A percentile compares a stretch with the other conserved stretches of the same genome.
Conservation (phyloP, 92 coral and sea anemone genomes). For the Phymanthus crucifer region DNA sequence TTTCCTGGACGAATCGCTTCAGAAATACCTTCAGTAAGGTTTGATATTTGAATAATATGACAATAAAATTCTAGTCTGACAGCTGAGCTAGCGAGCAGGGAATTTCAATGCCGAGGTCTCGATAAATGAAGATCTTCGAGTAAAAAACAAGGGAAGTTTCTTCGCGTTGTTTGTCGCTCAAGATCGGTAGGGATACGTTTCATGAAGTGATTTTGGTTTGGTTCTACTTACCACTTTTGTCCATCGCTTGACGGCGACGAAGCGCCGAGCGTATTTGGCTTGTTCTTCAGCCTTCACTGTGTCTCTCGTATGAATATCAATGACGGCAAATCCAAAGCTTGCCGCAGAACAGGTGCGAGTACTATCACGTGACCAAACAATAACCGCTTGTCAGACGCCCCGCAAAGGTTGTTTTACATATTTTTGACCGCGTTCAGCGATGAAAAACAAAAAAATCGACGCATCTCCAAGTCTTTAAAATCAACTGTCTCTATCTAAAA, state of each 20-base stretch:
- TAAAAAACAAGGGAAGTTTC: neutral
- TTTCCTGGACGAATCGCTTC: neutral
- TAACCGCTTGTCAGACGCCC: conserved; percentile 46
- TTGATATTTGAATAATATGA: conserved; percentile 26
- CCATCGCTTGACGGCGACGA: conserved; percentile 68
- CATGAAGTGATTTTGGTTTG: neutral
- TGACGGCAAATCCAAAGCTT: conserved; percentile 20
- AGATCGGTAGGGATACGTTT: neutral
- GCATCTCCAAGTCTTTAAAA: neutral
- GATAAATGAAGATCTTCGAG: neutral
- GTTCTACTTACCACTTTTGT: conserved; percentile 67
- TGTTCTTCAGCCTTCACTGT: conserved; percentile 46
- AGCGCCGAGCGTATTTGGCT: conserved; percentile 57
- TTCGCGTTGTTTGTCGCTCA: neutral
- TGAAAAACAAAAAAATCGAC: conserved; percentile 12
- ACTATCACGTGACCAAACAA: conserved; percentile 73
- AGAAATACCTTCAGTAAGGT: conserved; percentile 20
- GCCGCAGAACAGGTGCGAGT: conserved; percentile 70
- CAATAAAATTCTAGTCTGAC: conserved; percentile 37
- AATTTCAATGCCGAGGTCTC: conserved; percentile 8
- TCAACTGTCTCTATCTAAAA: neutral
- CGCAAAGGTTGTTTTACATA: conserved; percentile 23
- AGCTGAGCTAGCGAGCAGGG: conserved; percentile 24
- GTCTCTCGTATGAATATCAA: conserved; percentile 51
- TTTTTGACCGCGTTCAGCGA: conserved; percentile 20